Base-by-base conservation (phyloP, 1,140 invertebrate genomes). In the Eurosta solidaginis region DNA sequence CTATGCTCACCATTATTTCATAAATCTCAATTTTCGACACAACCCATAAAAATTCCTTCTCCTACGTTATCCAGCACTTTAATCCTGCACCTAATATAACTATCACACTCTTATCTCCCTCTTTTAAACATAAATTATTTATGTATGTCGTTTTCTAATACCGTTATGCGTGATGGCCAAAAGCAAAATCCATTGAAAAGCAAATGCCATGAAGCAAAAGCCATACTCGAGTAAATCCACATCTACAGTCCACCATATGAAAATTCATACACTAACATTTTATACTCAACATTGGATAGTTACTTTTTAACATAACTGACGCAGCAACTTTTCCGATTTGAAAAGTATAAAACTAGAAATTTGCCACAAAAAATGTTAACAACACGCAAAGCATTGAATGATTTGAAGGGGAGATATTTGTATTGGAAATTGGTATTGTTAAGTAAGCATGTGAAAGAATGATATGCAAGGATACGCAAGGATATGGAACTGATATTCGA, bases 341-440 rank as follows among this genome's bases (percentile, higher is more conserved):
- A 68, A 68, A 68, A 68, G 36, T 40, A 68, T 68, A 68, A 68
- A 68, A 68, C 33, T 68, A 68, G 20, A 27, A 54, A 9, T 40
- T 40, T 42, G 33, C 17, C 33, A 68, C 27, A 22, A 54, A 54
- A 68, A 59, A 68, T 40, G 33, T 68, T 68, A 22, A 68, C 1
- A 3, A 2, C 29, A 68, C 59, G 59, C 59, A 68, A 68, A 20
- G 14, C n/a, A n/a, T 40, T 68, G 59, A 68, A 68, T 10, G 59
- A 68, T 68, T 68, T 17, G 59, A 68, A 68, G 59, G 59, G 59
- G 59, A 68, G 59, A 68, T n/a, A n/a, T 68, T 68, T 68, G 59
- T 68, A 68, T 68, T 68, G 59, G 33, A 42, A 68, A 68, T 68
- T 68, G 59, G 59, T 33, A 40, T 68, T 22, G 6, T 9, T 7